Conservation (phyloP, 2,113 vertebrate species). For the Candoia aspera region DNA sequence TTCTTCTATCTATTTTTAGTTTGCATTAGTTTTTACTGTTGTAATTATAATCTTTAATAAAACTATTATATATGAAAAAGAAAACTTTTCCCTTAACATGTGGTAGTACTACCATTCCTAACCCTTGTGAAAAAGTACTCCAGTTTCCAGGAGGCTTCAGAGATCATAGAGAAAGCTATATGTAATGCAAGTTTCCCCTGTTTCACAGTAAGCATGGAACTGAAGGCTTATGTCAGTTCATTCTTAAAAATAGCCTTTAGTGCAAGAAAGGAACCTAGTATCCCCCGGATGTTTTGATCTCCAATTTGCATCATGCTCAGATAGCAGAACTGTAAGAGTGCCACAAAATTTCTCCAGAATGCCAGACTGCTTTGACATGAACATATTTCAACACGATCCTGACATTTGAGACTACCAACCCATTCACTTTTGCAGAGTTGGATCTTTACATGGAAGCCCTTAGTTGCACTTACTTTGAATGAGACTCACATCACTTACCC, state of each 20-base stretch:
- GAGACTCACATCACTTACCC: constrained; percentile 77
- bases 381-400: neutral
- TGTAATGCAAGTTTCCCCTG: neutral
- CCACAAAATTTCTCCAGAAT: neutral
- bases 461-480: neutral
- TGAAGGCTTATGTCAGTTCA: neutral
- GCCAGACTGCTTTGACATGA: neutral
- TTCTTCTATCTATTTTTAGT: neutral
- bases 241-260: neutral
- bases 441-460: neutral
- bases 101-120: neutral
- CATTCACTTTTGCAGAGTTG: neutral
- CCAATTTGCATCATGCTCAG: neutral
- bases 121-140: neutral
- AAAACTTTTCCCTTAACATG: neutral
- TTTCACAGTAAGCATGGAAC: neutral
- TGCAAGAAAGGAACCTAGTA: neutral
- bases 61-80: neutral
- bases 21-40: neutral
- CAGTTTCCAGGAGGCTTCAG: neutral
- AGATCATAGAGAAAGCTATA: neutral
- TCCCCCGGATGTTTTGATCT: neutral
- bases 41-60: neutral
- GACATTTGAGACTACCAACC: neutral
- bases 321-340: neutral